phyloP scores from a whole-genome alignment of 37 sponge, comb jelly and placozoan genomes.

The Halichondria panicea region DNA sequence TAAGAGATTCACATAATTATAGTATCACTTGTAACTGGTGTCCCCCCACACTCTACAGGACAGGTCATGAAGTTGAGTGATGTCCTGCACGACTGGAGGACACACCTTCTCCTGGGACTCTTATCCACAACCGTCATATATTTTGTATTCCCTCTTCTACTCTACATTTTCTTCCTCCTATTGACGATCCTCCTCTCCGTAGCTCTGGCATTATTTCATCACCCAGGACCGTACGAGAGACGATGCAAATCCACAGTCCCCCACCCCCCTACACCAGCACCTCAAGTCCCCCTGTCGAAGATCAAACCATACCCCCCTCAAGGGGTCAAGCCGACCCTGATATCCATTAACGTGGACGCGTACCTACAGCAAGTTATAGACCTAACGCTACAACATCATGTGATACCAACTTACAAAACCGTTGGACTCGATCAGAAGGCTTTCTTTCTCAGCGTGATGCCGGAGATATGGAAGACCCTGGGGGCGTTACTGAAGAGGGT shows the following conservation, averaged over 20 bases:
- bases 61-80: no score
- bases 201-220: slow-evolving; percentile 31
- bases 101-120: background rate
- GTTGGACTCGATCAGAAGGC: slow-evolving; percentile 36
- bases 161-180: slow-evolving; percentile 37
- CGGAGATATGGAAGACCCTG: slow-evolving; percentile 59
- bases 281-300: slow-evolving; percentile 7
- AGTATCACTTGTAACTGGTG: no score
- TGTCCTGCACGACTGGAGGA: slow-evolving; percentile 14
- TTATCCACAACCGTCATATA: background rate
- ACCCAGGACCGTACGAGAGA: slow-evolving; percentile 40
- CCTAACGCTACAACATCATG: slow-evolving; percentile 46
- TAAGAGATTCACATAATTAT: no score
- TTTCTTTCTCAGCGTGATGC: slow-evolving; percentile 56
- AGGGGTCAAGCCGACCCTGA: slow-evolving; percentile 9
- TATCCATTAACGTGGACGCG: slow-evolving; percentile 30
- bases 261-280: background rate
- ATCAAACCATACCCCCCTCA: slow-evolving; percentile 48
- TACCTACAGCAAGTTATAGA: slow-evolving; percentile 41
- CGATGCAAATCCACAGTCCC: slow-evolving; percentile 48
- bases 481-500: slow-evolving; percentile 25
- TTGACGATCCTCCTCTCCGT: slow-evolving; percentile 16
- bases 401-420: slow-evolving; percentile 39
- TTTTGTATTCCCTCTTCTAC: slow-evolving; percentile 25
- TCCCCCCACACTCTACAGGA: no score